A percentile compares a stretch with the other conserved stretches of the same genome.
Evolutionary conservation across 2,113 vertebrate genomes (phyloP).

Genomic region (Labeo catla): DNA sequence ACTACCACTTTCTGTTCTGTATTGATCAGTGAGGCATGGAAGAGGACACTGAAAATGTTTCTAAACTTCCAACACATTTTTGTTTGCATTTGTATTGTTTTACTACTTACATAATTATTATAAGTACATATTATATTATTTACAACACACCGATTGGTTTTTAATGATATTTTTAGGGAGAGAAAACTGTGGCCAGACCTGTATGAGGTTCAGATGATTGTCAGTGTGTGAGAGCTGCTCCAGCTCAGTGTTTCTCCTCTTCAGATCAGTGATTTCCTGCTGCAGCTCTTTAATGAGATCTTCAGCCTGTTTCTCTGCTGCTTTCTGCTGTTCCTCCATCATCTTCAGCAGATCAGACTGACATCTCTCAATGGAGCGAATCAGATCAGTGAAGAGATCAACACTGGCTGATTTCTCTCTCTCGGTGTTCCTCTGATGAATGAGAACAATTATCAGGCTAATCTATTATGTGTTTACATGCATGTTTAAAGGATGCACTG

Average conservation of each 20-base stretch:
- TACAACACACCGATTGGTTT: too few relatives aligned
- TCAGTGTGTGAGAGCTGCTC: not conserved
- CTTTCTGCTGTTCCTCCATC: constrained; percentile 22
- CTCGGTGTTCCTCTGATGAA: not conserved
- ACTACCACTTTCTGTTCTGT: too few relatives aligned
- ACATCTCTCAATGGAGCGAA: not conserved
- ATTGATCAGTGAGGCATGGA: too few relatives aligned
- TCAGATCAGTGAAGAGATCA: not conserved
- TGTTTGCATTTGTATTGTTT: too few relatives aligned
- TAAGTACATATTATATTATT: too few relatives aligned
- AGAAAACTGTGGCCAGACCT: not conserved
- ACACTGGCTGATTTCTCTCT: not conserved
- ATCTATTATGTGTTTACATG: too few relatives aligned
- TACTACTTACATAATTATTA: too few relatives aligned
- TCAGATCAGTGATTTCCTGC: not conserved
- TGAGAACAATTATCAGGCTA: too few relatives aligned
- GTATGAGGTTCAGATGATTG: not conserved
- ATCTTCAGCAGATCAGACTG: not conserved
- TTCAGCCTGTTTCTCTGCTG: constrained; percentile 11
- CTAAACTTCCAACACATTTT: too few relatives aligned
- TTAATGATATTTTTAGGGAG: too few relatives aligned
- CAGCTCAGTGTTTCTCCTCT: constrained; percentile 3
- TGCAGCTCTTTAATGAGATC: not conserved
- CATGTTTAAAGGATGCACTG: too few relatives aligned
- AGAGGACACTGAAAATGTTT: too few relatives aligned